A percentile compares a stretch with the other conserved stretches of the same genome.
These are phyloP conservation scores for Dynastes grantii DNA, from an alignment of 2,888 invertebrate genomes.

Conservation along the genomic window DNA sequence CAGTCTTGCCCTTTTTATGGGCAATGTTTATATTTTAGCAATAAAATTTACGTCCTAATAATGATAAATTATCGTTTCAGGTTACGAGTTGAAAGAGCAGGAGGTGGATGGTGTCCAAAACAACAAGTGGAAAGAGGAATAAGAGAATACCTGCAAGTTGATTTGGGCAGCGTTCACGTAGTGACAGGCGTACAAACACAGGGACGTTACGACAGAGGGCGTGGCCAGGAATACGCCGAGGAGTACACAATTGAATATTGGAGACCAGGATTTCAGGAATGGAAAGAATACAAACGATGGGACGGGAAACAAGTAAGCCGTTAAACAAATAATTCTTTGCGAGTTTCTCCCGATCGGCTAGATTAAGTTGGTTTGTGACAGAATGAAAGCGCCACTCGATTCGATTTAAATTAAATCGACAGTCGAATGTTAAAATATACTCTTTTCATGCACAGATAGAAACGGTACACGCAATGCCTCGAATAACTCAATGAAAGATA, in stretches of 20 bases:
- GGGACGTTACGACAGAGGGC: slow-evolving; percentile 83
- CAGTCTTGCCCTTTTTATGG: slow-evolving; percentile 23
- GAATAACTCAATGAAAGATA: slow-evolving; percentile 38
- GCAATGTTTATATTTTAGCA: slow-evolving; percentile 46
- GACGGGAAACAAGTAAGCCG: slow-evolving; percentile 77
- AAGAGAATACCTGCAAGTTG: slow-evolving; percentile 80
- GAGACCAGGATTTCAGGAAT: slow-evolving; percentile 74
- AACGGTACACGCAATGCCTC: slow-evolving; percentile 29
- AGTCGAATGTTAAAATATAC: slow-evolving; percentile 31
- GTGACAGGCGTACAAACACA: slow-evolving; percentile 84
- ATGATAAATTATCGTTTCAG: slow-evolving; percentile 69
- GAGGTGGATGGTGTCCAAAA: slow-evolving; percentile 87
- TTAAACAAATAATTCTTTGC: slow-evolving; percentile 44
- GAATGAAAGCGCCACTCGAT: not conserved
- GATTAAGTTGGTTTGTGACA: slow-evolving; percentile 26
- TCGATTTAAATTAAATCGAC: slow-evolving; percentile 41
- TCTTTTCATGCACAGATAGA: slow-evolving; percentile 24
- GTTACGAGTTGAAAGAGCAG: slow-evolving; percentile 78
- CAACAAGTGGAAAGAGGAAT: slow-evolving; percentile 77
- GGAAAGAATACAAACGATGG: slow-evolving; percentile 79
- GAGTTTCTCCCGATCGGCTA: slow-evolving; percentile 30
- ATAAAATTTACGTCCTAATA: slow-evolving; percentile 46
- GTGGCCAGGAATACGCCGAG: slow-evolving; percentile 83
- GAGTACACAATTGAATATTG: slow-evolving; percentile 81
- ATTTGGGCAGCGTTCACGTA: slow-evolving; percentile 76